Conservation (phyloP, 1,140 invertebrate genomes). For the Pogonomyrmex californicus region DNA sequence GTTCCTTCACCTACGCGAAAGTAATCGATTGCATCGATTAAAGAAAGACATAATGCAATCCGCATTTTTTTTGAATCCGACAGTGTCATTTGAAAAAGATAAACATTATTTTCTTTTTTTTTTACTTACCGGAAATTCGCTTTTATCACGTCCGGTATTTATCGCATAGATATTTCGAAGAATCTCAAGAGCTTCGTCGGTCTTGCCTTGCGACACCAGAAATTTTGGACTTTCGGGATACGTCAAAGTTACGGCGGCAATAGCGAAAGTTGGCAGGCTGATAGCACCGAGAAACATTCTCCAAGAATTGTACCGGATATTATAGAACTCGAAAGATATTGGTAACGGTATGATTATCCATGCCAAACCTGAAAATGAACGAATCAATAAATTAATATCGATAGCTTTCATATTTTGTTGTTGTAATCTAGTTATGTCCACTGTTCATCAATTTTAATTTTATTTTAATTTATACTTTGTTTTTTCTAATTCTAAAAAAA, state of each 20-base stretch:
- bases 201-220: slow-evolving; percentile 89
- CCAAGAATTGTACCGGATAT: slow-evolving; percentile 89
- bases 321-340: slow-evolving; percentile 84
- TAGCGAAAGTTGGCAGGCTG: slow-evolving; percentile 87
- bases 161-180: slow-evolving; percentile 88
- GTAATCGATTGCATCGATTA: neutral
- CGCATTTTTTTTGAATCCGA: neutral
- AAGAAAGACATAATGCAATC: neutral
- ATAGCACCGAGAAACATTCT: slow-evolving; percentile 88
- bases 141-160: slow-evolving; percentile 87
- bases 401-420: neutral
- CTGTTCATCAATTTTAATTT: no score
- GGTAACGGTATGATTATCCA: slow-evolving; percentile 89
- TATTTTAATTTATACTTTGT: no score
- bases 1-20: slow-evolving; percentile 61
- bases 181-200: slow-evolving; percentile 88
- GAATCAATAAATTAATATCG: slow-evolving; percentile 14
- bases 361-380: slow-evolving; percentile 87
- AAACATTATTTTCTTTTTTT: neutral
- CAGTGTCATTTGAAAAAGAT: neutral
- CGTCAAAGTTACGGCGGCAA: slow-evolving; percentile 85
- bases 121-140: slow-evolving; percentile 80
- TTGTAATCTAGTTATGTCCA: neutral
- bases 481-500: no score
- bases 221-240: slow-evolving; percentile 94